Percentiles rank a stretch among this genome's conserved stretches.
Conservation (phyloP, 2,888 invertebrate species). For the Nomada ferruginata region DNA sequence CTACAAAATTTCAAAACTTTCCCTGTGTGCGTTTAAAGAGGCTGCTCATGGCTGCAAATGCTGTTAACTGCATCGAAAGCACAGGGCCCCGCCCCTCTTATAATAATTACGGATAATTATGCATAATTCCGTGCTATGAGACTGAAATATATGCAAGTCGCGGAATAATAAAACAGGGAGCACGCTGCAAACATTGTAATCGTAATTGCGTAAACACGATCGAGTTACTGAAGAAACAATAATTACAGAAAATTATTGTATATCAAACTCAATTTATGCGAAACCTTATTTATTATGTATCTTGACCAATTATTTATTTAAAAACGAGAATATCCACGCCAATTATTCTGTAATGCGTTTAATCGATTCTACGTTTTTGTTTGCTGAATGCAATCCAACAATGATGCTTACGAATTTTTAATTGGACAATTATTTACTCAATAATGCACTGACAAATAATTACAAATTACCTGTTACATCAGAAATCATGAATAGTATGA, state of each 20-base stretch:
- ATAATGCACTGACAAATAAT: background rate
- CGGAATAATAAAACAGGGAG: constrained; percentile 28
- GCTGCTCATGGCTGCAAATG: constrained; percentile 8
- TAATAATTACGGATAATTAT: constrained; percentile 47
- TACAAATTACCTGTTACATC: background rate
- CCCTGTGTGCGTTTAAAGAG: constrained; percentile 12
- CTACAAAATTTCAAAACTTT: constrained; percentile 25
- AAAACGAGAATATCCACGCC: too few relatives aligned
- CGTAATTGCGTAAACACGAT: background rate
- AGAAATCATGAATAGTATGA: too few relatives aligned
- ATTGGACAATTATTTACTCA: too few relatives aligned
- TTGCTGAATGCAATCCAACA: too few relatives aligned
- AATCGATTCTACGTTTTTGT: too few relatives aligned
- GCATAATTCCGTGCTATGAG: constrained; percentile 29
- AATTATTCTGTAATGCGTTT: too few relatives aligned
- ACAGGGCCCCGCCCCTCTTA: background rate
- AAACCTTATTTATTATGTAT: background rate
- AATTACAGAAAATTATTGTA: background rate
- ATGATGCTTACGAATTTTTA: too few relatives aligned
- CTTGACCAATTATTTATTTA: too few relatives aligned
- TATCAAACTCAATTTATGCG: background rate
- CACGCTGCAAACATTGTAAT: background rate
- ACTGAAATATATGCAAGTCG: constrained; percentile 39
- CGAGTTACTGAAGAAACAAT: background rate
- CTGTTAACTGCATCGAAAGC: constrained; percentile 30